Conservation (phyloP, 2,113 vertebrate genomes). For the Oenanthe oenanthe region DNA sequence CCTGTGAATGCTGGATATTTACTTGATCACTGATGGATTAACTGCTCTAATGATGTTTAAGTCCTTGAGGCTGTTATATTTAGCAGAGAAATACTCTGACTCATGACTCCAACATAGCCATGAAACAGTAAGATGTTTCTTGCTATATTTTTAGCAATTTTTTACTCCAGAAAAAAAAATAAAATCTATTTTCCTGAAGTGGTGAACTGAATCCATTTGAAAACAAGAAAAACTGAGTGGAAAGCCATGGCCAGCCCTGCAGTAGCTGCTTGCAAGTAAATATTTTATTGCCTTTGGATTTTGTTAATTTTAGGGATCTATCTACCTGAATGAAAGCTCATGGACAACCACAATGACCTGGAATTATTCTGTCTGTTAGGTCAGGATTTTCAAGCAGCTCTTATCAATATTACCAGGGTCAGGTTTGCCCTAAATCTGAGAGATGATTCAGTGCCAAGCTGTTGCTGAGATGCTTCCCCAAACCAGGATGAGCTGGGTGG, state of each 20-base stretch:
- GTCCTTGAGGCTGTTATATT: not conserved
- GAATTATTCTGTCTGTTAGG: not conserved
- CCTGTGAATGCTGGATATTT: not conserved
- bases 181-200: not conserved
- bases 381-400: not conserved
- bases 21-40: constrained; percentile 8
- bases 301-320: not conserved
- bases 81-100: not conserved
- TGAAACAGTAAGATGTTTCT: not conserved
- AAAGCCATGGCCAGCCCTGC: not conserved
- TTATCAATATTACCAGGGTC: not conserved
- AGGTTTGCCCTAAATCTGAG: not conserved
- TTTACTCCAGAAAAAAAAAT: not conserved
- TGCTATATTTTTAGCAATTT: not conserved
- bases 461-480: not conserved
- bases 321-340: not conserved
- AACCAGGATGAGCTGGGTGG: not conserved
- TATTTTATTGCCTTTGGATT: not conserved
- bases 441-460: not conserved
- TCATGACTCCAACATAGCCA: not conserved
- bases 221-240: not conserved
- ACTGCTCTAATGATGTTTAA: not conserved
- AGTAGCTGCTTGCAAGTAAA: not conserved
- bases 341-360: not conserved
- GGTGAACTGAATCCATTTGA: not conserved